Conservation (phyloP, 2,888 invertebrate species). For the Junonia oenone region DNA sequence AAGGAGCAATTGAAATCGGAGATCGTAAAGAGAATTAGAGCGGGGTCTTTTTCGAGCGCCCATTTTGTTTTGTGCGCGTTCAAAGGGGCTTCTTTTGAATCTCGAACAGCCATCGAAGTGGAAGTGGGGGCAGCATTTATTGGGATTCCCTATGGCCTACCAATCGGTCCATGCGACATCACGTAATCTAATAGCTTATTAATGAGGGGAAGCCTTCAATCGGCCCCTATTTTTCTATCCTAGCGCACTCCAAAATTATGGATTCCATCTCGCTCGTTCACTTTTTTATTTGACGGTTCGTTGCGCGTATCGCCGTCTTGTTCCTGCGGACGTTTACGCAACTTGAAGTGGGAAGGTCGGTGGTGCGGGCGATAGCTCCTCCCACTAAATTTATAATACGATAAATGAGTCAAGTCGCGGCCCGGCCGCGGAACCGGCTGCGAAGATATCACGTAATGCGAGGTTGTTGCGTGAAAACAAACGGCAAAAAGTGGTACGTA, state of each 20-base stretch:
- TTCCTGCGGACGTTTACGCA: slow-evolving; percentile 45
- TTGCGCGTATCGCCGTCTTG: slow-evolving; percentile 62
- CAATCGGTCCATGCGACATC: slow-evolving; percentile 71
- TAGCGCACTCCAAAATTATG: slow-evolving; percentile 68
- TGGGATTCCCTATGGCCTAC: slow-evolving; percentile 76
- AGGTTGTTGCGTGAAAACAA: slow-evolving; percentile 72
- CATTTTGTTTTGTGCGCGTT: slow-evolving; percentile 72
- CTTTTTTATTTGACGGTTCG: slow-evolving; percentile 46
- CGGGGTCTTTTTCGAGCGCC: slow-evolving; percentile 72
- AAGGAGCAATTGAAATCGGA: slow-evolving; percentile 80
- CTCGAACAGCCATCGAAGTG: slow-evolving; percentile 73
- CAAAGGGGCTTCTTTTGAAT: slow-evolving; percentile 78
- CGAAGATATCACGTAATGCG: slow-evolving; percentile 65
- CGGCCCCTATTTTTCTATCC: slow-evolving; percentile 72
- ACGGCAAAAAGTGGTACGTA: slow-evolving; percentile 52
- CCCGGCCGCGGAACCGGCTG: slow-evolving; percentile 55
- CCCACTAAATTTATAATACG: slow-evolving; percentile 76
- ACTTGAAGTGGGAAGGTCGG: slow-evolving; percentile 66
- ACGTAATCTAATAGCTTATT: slow-evolving; percentile 79
- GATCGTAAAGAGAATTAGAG: slow-evolving; percentile 79
- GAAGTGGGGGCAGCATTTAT: slow-evolving; percentile 76
- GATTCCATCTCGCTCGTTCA: slow-evolving; percentile 55
- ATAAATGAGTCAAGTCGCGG: slow-evolving; percentile 67
- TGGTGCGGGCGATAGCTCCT: slow-evolving; percentile 59
- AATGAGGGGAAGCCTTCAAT: slow-evolving; percentile 72